phyloP scores from a whole-genome alignment of 2,888 invertebrate species.

The Melangyna quadrimaculata region DNA sequence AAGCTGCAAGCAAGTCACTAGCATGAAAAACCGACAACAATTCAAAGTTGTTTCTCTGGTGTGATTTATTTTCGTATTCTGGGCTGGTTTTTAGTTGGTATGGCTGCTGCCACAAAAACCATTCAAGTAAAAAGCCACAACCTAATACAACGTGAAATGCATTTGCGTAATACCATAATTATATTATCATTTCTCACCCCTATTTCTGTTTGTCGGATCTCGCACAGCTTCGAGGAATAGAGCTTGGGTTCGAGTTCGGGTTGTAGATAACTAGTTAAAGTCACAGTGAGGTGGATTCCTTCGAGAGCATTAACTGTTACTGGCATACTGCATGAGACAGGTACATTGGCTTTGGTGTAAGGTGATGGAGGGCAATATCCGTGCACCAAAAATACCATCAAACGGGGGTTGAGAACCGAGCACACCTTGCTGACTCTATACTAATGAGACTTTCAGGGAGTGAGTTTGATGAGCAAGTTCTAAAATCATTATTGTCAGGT shows the following conservation, averaged over 20 bases:
- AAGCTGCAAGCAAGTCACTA: conserved; percentile 54
- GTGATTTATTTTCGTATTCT: conserved; percentile 63
- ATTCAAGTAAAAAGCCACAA: conserved; percentile 67
- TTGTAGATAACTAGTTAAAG: not conserved
- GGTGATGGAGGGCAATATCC: not conserved
- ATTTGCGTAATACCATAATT: conserved; percentile 68
- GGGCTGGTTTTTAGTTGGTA: too few relatives aligned
- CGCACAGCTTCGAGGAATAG: not conserved
- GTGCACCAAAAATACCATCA: not conserved
- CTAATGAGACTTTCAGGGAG: not conserved
- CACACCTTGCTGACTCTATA: not conserved
- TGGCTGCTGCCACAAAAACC: conserved; percentile 58
- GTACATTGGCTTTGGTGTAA: not conserved
- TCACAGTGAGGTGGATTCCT: not conserved
- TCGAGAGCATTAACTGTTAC: not conserved
- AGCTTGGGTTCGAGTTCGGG: not conserved
- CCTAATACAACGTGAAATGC: conserved; percentile 62
- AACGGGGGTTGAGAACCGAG: not conserved
- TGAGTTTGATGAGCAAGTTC: not conserved
- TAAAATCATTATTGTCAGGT: not conserved
- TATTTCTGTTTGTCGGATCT: conserved; percentile 43
- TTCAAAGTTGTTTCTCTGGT: conserved; percentile 62
- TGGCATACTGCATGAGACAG: not conserved
- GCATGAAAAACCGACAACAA: conserved; percentile 60
- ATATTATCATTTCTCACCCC: conserved; percentile 68